phyloP scores from a whole-genome alignment of 2,797 vertebrate species.

The Microcaecilia unicolor region DNA sequence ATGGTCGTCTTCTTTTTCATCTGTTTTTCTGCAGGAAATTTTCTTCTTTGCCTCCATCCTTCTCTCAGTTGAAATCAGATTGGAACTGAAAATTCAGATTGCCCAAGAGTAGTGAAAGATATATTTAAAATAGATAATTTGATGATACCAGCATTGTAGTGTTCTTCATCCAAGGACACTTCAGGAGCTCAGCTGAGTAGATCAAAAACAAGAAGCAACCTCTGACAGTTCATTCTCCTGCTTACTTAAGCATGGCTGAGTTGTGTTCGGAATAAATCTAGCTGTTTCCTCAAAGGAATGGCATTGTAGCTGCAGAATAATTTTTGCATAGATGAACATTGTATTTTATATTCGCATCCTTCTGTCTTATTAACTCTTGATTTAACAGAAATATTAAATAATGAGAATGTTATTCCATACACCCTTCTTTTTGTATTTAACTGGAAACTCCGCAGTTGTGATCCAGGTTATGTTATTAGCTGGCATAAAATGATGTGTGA shows the following conservation, averaged over 20 bases:
- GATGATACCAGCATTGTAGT: constrained; percentile 1
- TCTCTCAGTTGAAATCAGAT: no score
- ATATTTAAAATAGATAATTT: background rate
- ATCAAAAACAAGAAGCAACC: constrained; percentile 8
- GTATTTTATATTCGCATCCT: no score
- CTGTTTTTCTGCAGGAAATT: no score
- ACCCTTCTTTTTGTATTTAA: background rate
- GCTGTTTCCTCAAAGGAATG: background rate
- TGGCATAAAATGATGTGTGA: no score
- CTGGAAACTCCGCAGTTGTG: no score
- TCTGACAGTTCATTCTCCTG: constrained; percentile 23
- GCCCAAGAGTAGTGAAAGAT: no score
- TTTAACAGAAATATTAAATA: background rate
- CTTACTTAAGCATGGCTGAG: constrained; percentile 17
- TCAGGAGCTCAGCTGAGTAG: constrained; percentile 21
- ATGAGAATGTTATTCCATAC: background rate
- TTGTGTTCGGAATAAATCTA: constrained; percentile 1
- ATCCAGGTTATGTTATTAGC: no score
- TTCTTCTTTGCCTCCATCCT: no score
- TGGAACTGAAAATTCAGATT: no score
- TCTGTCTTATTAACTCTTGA: background rate
- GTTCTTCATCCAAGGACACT: constrained; percentile 6
- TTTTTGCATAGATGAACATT: background rate
- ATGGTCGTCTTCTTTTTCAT: no score
- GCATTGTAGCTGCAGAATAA: background rate